Evolutionary conservation across 2,113 vertebrate species (phyloP).

Genomic region (Plestiodon gilberti): DNA sequence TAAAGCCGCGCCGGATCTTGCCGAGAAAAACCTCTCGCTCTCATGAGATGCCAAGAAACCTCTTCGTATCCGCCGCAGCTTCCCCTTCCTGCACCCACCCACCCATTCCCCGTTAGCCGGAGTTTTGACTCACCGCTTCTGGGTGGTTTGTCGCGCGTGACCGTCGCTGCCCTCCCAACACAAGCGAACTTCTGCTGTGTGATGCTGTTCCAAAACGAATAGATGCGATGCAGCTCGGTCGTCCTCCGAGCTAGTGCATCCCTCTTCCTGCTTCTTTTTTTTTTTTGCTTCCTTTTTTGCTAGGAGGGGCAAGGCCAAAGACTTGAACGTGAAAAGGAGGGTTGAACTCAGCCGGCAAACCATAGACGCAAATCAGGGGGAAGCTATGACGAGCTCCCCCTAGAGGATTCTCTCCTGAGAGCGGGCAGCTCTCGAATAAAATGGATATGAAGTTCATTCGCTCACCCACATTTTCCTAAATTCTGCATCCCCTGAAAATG

Average conservation of each 20-base stretch:
- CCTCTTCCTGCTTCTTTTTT: neutral
- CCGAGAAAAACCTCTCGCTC: neutral
- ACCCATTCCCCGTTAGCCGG: neutral
- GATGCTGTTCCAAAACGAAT: too few species aligned
- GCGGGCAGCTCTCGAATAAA: neutral
- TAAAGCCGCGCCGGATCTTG: neutral
- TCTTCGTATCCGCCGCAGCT: neutral
- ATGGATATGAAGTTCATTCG: neutral
- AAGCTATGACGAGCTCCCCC: conserved; percentile 47
- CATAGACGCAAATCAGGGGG: conserved; percentile 23
- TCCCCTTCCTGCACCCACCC: neutral
- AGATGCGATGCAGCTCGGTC: too few species aligned
- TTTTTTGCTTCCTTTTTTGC: neutral
- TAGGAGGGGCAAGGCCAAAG: neutral
- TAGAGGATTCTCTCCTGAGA: conserved; percentile 43
- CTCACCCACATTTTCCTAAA: neutral
- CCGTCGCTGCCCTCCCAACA: neutral
- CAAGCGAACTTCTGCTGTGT: neutral
- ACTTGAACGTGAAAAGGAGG: neutral
- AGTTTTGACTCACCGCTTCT: neutral
- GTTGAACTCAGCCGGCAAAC: neutral
- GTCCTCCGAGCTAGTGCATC: neutral
- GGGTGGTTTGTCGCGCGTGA: neutral
- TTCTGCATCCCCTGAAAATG: too few species aligned
- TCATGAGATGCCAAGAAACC: neutral